Base-by-base conservation (phyloP, 37 sponge, comb jelly and placozoan species). In the Aplysina aerophoba region DNA sequence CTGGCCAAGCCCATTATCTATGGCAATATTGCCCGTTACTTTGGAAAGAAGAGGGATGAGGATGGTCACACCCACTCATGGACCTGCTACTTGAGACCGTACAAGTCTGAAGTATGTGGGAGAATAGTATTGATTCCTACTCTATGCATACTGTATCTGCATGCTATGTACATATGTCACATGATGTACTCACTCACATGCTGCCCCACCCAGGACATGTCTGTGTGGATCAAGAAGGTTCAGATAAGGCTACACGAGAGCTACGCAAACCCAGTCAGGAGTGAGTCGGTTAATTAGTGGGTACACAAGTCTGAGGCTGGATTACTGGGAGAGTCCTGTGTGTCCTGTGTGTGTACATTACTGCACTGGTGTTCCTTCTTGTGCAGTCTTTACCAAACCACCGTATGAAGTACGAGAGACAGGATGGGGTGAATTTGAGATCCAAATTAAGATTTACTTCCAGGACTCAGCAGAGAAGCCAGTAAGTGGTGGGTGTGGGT, bases 341-440 rank as follows among this genome's bases (percentile, higher is more conserved):
- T n/a, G n/a, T 4, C 34, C 38, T 73, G 27, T 58, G 31, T 30
- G 33, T 30, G 71, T 69, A 69, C 71, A 30, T 12, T 34, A 34
- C 15, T 69, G 27, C 71, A 69, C 34, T 17, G 17, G n/a, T 83
- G 11, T 73, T 68, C 4, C 19, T 77, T 22, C 33, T 17, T 77
- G 30, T 69, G 19, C 69, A 90, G 92, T 98, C 20, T 25, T 94
- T 4, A 88, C 86, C 0, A 96, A 89, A 58, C 96, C 99, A 12
- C 99, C 99, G 0, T 98, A 90, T 56, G 93, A 96, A 58, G 86
- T 98, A 13, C 66, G 59, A 36, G 99, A 98, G 68, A 94, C 99
- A 0, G 99, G 99, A 0, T 98, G 99, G 99, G 99, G 99, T 0
- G 99, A 98, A 61, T 98, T 98, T 90, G 99, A 98, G 79, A 87